phyloP scores from a whole-genome alignment of 2,888 invertebrate genomes.

The Allacma fusca region DNA sequence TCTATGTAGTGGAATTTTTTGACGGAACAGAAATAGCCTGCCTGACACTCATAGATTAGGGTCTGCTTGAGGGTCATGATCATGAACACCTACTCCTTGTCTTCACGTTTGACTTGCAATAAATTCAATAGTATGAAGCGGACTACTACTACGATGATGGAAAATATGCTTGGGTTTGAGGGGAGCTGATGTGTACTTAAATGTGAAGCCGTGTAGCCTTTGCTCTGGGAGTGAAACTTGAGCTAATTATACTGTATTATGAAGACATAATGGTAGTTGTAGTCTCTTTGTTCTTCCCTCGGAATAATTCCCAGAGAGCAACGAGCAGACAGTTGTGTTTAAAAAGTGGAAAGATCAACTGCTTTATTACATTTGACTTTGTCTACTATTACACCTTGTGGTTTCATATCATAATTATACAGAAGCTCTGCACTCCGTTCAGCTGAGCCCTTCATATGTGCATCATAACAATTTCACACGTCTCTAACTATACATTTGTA shows the following conservation, averaged over 20 bases:
- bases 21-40: no score
- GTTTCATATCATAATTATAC: background rate
- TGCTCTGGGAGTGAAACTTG: background rate
- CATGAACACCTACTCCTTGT: slow-evolving; percentile 16
- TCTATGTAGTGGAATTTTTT: no score
- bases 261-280: background rate
- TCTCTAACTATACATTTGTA: no score
- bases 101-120: slow-evolving; percentile 8
- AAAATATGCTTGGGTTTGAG: no score
- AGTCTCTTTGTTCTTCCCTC: background rate
- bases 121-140: slow-evolving; percentile 1
- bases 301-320: background rate
- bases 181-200: no score
- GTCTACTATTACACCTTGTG: background rate
- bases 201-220: background rate
- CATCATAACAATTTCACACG: no score
- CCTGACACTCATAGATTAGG: background rate
- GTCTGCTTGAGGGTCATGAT: slow-evolving; percentile 24
- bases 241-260: background rate
- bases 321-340: background rate
- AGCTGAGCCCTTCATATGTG: no score
- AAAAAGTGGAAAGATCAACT: slow-evolving; percentile 30
- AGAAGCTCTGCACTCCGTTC: background rate
- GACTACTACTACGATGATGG: no score
- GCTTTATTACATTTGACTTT: slow-evolving; percentile 5